Conservation (phyloP, 2,888 invertebrate genomes). For the Patella pellucida region DNA sequence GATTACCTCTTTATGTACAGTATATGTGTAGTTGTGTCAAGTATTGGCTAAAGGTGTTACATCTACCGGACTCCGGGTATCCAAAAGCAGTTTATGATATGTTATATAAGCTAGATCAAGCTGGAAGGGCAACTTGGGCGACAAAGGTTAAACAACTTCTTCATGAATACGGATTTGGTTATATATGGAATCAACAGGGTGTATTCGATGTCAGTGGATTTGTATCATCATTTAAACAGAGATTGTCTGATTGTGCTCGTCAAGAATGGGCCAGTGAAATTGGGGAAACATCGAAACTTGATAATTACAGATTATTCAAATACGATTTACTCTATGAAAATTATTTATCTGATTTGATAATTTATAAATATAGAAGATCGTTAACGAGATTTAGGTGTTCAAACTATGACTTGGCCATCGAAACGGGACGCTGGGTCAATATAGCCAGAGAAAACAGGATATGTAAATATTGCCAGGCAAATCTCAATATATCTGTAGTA, state of each 20-base stretch:
- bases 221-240: background rate
- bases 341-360: no score
- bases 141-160: slow-evolving; percentile 10
- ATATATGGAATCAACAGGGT: background rate
- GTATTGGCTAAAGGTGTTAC: slow-evolving; percentile 20
- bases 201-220: background rate
- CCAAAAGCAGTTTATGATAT: slow-evolving; percentile 22
- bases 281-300: background rate
- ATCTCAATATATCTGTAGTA: background rate
- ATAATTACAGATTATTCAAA: background rate
- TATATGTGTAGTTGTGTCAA: slow-evolving; percentile 14
- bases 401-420: background rate
- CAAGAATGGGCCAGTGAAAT: background rate
- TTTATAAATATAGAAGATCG: background rate
- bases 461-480: background rate
- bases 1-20: slow-evolving; percentile 17
- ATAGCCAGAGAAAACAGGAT: background rate
- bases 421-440: background rate
- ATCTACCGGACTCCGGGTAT: slow-evolving; percentile 14
- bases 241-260: background rate
- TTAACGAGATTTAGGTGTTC: background rate
- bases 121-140: slow-evolving; percentile 19
- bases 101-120: slow-evolving; percentile 16
- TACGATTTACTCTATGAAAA: no score
- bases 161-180: background rate